These are phyloP conservation scores for Schizopygopsis pylzovi DNA, from an alignment of 2,797 vertebrate genomes.

Conservation along the genomic window DNA sequence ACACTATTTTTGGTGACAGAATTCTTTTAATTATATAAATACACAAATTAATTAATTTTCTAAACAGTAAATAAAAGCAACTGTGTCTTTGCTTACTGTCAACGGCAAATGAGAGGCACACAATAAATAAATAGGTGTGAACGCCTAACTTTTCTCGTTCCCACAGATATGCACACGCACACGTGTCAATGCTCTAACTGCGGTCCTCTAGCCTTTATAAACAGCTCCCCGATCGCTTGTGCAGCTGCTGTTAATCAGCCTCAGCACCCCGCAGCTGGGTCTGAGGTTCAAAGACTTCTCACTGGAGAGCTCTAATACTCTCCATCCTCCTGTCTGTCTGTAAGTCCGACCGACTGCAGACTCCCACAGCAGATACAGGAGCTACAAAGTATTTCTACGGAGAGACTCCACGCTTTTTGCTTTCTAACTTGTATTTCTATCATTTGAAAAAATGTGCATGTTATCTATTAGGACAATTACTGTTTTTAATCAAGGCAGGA, in stretches of 20 bases:
- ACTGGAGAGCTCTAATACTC: slow-evolving; percentile 70
- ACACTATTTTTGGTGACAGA: background rate
- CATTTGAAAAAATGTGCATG: slow-evolving; percentile 31
- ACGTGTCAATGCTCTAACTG: slow-evolving; percentile 38
- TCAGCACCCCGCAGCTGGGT: slow-evolving; percentile 62
- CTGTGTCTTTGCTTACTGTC: no score
- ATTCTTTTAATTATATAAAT: background rate
- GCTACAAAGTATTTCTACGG: slow-evolving; percentile 56
- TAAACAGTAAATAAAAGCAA: background rate
- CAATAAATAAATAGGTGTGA: background rate
- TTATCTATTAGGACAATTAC: slow-evolving; percentile 63
- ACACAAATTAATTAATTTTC: background rate
- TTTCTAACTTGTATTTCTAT: slow-evolving; percentile 51
- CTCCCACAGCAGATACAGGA: slow-evolving; percentile 66
- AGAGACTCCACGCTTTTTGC: slow-evolving; percentile 50
- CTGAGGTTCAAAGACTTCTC: slow-evolving; percentile 75
- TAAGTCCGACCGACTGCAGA: slow-evolving; percentile 55
- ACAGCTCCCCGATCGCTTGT: slow-evolving; percentile 68
- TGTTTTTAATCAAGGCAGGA: slow-evolving; percentile 48
- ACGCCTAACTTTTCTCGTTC: background rate
- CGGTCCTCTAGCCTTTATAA: slow-evolving; percentile 32
- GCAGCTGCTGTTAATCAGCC: slow-evolving; percentile 80
- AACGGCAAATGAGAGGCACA: background rate
- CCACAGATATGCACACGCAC: slow-evolving; percentile 16
- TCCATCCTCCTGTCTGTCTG: slow-evolving; percentile 55